Conservation (phyloP, 2,113 vertebrate genomes). For the Entomyzon cyanotis region DNA sequence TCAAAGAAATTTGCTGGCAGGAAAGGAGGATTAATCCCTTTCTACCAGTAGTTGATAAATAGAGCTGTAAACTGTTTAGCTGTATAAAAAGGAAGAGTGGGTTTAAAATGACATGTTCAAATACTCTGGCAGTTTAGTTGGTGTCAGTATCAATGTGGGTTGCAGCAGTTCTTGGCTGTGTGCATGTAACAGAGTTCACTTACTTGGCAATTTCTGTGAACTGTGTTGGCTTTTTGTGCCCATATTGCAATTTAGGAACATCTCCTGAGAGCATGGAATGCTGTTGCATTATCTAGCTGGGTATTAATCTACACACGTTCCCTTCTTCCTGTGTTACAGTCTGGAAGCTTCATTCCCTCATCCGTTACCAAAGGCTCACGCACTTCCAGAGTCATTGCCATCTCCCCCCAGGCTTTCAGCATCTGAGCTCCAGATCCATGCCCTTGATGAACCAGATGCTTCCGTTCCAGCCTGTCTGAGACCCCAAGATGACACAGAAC, state of each 20-base stretch:
- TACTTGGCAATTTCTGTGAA: not conserved
- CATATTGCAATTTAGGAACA: not conserved
- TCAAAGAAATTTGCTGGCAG: not conserved
- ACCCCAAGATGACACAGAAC: conserved; percentile 43
- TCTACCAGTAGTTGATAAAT: not conserved
- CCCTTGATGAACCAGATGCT: conserved; percentile 43
- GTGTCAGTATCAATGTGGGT: not conserved
- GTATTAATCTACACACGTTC: not conserved
- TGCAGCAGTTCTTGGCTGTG: not conserved
- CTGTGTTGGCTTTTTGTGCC: not conserved
- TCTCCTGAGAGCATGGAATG: not conserved
- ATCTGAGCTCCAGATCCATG: conserved; percentile 43
- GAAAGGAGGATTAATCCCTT: not conserved
- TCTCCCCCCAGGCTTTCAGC: conserved; percentile 41
- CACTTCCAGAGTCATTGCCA: conserved; percentile 30
- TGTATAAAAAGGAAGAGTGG: not conserved
- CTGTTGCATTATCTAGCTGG: not conserved
- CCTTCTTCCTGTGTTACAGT: conserved; percentile 24
- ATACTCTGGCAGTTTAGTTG: not conserved
- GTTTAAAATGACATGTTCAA: not conserved
- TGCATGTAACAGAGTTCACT: not conserved
- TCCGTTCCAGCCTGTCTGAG: conserved; percentile 41
- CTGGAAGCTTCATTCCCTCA: conserved; percentile 53
- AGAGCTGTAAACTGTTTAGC: not conserved
- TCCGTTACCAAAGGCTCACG: conserved; percentile 58